Conservation (phyloP, 2,888 invertebrate species). For the Lysandra bellargus region DNA sequence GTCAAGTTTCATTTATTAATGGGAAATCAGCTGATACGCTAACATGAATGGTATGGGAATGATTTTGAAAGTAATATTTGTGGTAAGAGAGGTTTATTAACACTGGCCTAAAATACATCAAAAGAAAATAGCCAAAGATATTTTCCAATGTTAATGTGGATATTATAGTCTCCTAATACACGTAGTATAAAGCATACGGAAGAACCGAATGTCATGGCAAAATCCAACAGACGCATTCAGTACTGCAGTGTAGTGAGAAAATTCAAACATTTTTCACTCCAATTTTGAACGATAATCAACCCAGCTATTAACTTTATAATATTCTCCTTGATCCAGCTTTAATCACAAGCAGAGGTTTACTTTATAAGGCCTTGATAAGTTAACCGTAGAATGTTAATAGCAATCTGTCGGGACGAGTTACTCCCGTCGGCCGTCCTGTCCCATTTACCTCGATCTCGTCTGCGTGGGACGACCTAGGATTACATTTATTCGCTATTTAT, state of each 20-base stretch:
- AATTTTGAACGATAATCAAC: not conserved
- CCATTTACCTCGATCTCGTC: slow-evolving; percentile 14
- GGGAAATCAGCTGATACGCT: no score
- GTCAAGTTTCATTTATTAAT: no score
- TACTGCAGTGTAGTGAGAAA: not conserved
- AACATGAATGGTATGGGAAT: no score
- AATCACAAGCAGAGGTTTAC: not conserved
- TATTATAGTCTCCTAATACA: not conserved
- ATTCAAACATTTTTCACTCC: not conserved
- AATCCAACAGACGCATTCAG: not conserved
- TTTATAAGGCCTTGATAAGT: not conserved
- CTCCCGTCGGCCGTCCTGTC: not conserved
- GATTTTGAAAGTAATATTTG: no score
- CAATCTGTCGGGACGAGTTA: not conserved
- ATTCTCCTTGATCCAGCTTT: not conserved
- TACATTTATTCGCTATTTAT: not conserved
- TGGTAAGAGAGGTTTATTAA: not conserved
- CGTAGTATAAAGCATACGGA: not conserved
- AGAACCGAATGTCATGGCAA: not conserved
- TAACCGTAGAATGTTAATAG: slow-evolving; percentile 2
- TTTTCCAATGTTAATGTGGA: not conserved
- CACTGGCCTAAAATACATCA: no score
- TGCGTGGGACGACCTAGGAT: not conserved
- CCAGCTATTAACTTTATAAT: not conserved
- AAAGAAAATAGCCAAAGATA: not conserved